phyloP scores from a whole-genome alignment of 2,797 vertebrate genomes.

The Phalanger gymnotis region DNA sequence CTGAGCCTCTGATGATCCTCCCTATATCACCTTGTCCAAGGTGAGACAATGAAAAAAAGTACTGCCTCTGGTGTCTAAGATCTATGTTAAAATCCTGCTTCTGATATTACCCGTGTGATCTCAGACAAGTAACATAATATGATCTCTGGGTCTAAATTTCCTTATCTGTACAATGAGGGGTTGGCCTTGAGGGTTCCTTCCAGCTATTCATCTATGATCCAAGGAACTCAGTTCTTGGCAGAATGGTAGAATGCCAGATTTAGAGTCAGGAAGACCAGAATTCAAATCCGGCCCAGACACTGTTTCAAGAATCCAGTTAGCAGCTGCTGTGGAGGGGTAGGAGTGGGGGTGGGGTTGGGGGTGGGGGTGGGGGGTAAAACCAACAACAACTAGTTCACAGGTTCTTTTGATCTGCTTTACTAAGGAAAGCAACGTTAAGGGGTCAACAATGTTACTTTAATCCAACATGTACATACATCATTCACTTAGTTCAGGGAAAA shows the following conservation, averaged over 20 bases:
- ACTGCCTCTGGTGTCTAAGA: neutral
- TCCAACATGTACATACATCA: too few species aligned
- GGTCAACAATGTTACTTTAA: too few species aligned
- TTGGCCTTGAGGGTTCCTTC: neutral
- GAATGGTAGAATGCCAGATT: neutral
- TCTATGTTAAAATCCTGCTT: neutral
- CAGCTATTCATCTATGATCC: neutral
- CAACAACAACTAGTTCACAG: too few species aligned
- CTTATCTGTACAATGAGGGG: neutral
- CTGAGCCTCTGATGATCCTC: neutral
- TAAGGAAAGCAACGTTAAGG: too few species aligned
- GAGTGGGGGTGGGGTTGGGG: too few species aligned
- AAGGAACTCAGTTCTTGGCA: neutral
- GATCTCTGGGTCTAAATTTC: neutral
- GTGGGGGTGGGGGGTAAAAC: too few species aligned
- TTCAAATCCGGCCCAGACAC: neutral
- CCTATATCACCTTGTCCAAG: neutral
- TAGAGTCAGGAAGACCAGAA: neutral
- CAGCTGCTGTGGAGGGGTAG: too few species aligned
- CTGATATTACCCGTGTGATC: neutral
- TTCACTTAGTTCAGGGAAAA: too few species aligned
- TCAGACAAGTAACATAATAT: neutral
- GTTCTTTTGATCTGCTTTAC: too few species aligned
- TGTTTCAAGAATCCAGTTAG: too few species aligned
- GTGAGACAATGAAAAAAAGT: neutral